Percentiles rank a stretch among this genome's conserved stretches.
Conservation (phyloP, 2,797 vertebrate genomes). For the Gadopsis bispinosus region DNA sequence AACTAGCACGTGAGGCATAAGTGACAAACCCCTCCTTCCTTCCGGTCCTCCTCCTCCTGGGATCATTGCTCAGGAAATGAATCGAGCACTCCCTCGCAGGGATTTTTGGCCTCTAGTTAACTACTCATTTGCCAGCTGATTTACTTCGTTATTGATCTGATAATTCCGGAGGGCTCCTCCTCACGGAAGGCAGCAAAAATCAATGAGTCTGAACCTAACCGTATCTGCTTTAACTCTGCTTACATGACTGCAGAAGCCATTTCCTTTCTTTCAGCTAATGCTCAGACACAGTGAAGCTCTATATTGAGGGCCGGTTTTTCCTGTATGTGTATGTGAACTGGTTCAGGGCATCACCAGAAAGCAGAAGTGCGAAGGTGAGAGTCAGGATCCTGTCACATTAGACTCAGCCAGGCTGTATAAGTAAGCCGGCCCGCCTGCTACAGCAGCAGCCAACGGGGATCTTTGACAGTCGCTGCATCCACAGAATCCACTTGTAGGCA, state of each 20-base stretch:
- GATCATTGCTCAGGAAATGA: constrained; percentile 67
- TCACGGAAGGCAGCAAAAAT: constrained; percentile 61
- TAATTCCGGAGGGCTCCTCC: constrained; percentile 60
- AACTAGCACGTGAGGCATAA: constrained; percentile 53
- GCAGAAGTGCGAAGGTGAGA: constrained; percentile 38
- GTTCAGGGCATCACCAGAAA: constrained; percentile 37
- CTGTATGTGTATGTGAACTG: constrained; percentile 29
- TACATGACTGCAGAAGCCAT: constrained; percentile 48
- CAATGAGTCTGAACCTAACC: constrained; percentile 68
- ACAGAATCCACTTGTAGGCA: constrained; percentile 62
- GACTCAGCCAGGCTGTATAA: constrained; percentile 46
- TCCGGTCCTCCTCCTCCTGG: constrained; percentile 59
- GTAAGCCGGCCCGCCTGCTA: constrained; percentile 46
- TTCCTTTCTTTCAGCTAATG: constrained; percentile 54
- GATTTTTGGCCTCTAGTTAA: constrained; percentile 56
- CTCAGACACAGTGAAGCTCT: constrained; percentile 62
- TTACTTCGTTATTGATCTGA: constrained; percentile 69
- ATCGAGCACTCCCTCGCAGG: constrained; percentile 23
- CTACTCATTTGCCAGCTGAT: constrained; percentile 53
- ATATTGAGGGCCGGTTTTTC: constrained; percentile 25
- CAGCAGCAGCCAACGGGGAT: constrained; percentile 45
- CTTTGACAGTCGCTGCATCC: constrained; percentile 41
- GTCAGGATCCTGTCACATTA: constrained; percentile 58
- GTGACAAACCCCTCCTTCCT: constrained; percentile 55
- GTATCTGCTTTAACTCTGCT: constrained; percentile 67